A percentile compares a stretch with the other conserved stretches of the same genome.
These are phyloP conservation scores for Ficedula albicollis DNA, from an alignment of 2,797 vertebrate species.

Conservation along the genomic window DNA sequence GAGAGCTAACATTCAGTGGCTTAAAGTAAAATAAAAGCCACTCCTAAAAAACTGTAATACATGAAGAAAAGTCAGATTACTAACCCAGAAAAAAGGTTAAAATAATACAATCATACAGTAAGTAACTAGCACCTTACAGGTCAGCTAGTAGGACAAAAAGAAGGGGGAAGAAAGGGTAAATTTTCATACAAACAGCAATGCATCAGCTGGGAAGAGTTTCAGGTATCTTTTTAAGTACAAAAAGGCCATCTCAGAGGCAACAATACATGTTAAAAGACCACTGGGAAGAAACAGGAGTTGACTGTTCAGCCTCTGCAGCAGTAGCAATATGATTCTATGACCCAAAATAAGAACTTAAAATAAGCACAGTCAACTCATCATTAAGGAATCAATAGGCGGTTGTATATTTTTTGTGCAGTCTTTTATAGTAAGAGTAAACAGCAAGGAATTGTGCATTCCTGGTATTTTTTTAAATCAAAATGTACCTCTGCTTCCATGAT, in stretches of 20 bases:
- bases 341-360: neutral
- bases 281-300: neutral
- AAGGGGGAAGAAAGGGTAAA: neutral
- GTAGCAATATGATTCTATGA: neutral
- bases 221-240: neutral
- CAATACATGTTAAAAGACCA: neutral
- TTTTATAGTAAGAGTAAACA: neutral
- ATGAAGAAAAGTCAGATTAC: neutral
- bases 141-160: neutral
- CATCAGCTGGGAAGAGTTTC: neutral
- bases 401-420: neutral
- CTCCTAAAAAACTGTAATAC: neutral
- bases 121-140: neutral
- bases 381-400: neutral
- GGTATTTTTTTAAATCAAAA: neutral
- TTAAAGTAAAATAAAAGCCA: neutral
- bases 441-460: neutral
- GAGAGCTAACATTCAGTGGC: neutral
- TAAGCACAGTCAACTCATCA: neutral
- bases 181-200: neutral
- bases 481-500: neutral
- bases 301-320: neutral
- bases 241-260: neutral
- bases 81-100: neutral
- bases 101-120: neutral